These are phyloP conservation scores for Threskiornis aethiopicus DNA, from an alignment of 2,797 vertebrate genomes.

Conservation along the genomic window DNA sequence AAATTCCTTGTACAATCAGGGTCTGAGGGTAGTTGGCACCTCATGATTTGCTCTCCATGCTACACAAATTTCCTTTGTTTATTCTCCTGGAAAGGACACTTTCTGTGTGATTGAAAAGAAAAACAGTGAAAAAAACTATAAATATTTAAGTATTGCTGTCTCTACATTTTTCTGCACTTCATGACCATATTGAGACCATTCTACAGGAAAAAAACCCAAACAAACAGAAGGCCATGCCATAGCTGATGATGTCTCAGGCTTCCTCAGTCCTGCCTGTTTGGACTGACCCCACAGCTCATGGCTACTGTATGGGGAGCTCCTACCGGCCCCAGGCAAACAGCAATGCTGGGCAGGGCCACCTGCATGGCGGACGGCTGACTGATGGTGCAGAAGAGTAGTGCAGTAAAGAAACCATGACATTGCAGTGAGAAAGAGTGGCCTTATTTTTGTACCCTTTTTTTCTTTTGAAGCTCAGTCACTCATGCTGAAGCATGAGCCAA, in stretches of 20 bases:
- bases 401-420: not conserved
- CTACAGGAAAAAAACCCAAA: not conserved
- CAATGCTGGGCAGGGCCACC: not conserved
- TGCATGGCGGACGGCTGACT: not conserved
- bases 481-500: not conserved
- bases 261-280: not conserved
- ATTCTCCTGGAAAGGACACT: not conserved
- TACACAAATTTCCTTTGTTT: not conserved
- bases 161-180: not conserved
- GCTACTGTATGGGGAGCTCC: not conserved
- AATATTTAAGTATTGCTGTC: not conserved
- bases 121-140: not conserved
- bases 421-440: not conserved
- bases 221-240: not conserved
- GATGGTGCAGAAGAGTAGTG: not conserved
- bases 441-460: not conserved
- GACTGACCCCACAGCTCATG: not conserved
- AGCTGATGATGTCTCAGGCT: not conserved
- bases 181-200: fast-evolving
- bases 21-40: not conserved
- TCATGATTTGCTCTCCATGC: not conserved
- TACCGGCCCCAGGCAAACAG: not conserved
- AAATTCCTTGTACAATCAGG: not conserved
- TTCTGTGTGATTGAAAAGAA: not conserved
- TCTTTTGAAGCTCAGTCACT: not conserved